Base-by-base conservation (phyloP, 2,113 vertebrate species). In the Rhinoptilus africanus region DNA sequence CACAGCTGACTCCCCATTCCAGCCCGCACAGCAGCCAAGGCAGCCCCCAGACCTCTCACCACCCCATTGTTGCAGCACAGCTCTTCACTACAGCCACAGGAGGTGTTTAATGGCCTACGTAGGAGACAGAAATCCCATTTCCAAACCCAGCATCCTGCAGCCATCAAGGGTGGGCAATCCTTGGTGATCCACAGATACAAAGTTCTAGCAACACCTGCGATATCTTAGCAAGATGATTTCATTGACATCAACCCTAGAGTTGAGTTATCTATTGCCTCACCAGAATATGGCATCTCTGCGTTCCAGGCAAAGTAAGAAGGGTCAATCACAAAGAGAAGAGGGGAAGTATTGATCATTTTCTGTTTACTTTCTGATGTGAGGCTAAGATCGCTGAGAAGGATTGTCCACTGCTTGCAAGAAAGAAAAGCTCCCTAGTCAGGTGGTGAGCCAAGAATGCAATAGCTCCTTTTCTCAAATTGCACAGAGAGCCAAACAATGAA, bases 71-170 rank as follows among this genome's bases (percentile, higher is more conserved):
- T 43, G 34, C 45, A 14, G 59, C 32, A 45, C 37, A 39, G 39
- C 14, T 56, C 53, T 45, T 78, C 22, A 7, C 27, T 51, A 19
- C 39, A 54, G 24, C 50, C 27, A 13, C 30, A 69, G 43, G 47
- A 37, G 16, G 8, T 22, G 23, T 43, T 43, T 56, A 21, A 47
- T 23, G 14, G 34, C 39, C 48, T 64, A 12, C 0, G 0, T 8
- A 30, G 43, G 14, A 71, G 43, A 71, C 12, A 50, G 3, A 72
- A 71, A 8, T 41, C 47, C 43, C 5, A 1, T 64, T 63, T 78
- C 41, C 47, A 93, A 93, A 63, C 11, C 12, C 35, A 50, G 13
- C 11, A 47, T 28, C 32, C 69, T 51, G 37, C 17, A 35, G 21
- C 30, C 73, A 23, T 62, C 5, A 2, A 69, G 39, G 39, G 23